Evolutionary conservation across 2,797 vertebrate genomes (phyloP).

Genomic region (Paramormyrops hopkinsi): DNA sequence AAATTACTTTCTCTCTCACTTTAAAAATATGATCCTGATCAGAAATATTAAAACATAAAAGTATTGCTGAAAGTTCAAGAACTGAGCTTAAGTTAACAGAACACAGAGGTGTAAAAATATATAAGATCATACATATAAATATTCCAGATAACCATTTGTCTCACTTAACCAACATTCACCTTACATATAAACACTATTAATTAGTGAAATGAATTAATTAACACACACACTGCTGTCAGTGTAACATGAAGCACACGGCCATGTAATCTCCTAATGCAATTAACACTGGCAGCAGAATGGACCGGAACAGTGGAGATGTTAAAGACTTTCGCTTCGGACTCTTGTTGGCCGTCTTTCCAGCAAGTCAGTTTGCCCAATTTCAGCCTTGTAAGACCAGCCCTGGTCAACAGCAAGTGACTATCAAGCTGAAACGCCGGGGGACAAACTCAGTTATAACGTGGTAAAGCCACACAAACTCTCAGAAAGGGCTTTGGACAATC

Average conservation of each 20-base stretch:
- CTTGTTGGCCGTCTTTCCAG: not conserved
- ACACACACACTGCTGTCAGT: not conserved
- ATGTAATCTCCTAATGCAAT: not conserved
- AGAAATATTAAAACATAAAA: not conserved
- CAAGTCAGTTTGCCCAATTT: not conserved
- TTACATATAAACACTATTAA: not conserved
- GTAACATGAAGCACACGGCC: not conserved
- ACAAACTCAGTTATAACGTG: not conserved
- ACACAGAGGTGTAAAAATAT: not conserved
- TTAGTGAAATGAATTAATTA: not conserved
- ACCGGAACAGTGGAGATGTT: not conserved
- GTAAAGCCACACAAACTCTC: not conserved
- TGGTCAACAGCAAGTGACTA: not conserved
- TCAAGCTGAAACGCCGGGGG: not conserved
- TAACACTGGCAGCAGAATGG: not conserved
- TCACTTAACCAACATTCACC: not conserved
- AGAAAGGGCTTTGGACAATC: not conserved
- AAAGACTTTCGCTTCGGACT: not conserved
- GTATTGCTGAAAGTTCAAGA: not conserved
- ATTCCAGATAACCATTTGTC: not conserved
- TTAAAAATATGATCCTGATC: not conserved
- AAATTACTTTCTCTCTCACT: not conserved
- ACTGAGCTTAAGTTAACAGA: not conserved
- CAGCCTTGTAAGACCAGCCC: not conserved
- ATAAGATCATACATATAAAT: not conserved